Evolutionary conservation across 2,888 invertebrate genomes (phyloP).

Genomic region (Salticus scenicus): DNA sequence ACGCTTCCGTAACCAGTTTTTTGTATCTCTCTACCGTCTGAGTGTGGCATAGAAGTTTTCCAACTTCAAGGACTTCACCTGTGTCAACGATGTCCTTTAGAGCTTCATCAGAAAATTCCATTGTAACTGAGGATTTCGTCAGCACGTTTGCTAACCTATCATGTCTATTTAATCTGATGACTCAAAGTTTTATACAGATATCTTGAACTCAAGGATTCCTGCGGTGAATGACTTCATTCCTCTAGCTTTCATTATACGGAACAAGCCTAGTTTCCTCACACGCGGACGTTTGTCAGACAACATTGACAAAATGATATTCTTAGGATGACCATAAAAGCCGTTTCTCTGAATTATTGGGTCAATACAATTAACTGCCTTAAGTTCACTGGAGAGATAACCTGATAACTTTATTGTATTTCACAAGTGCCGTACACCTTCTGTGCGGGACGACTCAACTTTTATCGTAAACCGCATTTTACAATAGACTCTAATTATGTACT

Average conservation of each 20-base stretch:
- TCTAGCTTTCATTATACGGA: background rate
- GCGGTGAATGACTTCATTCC: background rate
- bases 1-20: conserved; percentile 51
- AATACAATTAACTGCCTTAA: conserved; percentile 22
- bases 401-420: conserved; percentile 24
- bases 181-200: background rate
- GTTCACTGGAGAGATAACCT: conserved; percentile 22
- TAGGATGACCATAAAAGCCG: conserved; percentile 44
- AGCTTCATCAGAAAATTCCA: conserved; percentile 11
- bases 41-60: conserved; percentile 32
- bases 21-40: conserved; percentile 7
- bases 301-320: conserved; percentile 67
- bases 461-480: conserved; percentile 3
- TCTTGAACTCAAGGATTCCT: background rate
- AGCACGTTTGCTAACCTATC: conserved; percentile 2
- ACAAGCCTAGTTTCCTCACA: conserved; percentile 13
- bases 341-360: conserved; percentile 68
- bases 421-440: conserved; percentile 33
- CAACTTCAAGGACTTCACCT: background rate
- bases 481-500: background rate
- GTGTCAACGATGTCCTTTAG: conserved; percentile 46
- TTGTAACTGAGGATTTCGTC: background rate
- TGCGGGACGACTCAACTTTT: conserved; percentile 20
- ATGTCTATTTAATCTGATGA: background rate
- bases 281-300: conserved; percentile 34